Conservation (phyloP, 2,888 invertebrate genomes). For the Andrena bicolor region DNA sequence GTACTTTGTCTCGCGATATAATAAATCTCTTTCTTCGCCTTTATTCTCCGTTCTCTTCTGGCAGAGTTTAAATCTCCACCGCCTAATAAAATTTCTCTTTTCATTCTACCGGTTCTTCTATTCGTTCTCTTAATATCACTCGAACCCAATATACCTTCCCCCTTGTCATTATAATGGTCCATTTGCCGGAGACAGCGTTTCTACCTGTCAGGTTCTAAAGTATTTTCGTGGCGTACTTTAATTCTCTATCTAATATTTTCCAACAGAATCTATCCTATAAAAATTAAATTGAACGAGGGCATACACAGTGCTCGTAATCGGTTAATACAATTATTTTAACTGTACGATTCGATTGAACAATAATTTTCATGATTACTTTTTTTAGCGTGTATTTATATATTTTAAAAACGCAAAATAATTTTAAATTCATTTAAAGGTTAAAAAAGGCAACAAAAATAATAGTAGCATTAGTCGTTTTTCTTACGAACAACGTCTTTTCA, state of each 20-base stretch:
- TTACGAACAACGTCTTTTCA: no score
- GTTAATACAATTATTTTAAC: no score
- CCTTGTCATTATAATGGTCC: constrained; percentile 63
- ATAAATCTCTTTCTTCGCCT: constrained; percentile 53
- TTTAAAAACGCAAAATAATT: no score
- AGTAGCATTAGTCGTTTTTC: no score
- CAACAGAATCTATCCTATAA: not conserved
- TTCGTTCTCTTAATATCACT: constrained; percentile 63
- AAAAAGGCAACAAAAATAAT: no score
- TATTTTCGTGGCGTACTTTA: constrained; percentile 42
- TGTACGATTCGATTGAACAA: no score
- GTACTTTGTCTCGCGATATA: constrained; percentile 28
- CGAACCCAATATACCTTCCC: constrained; percentile 62
- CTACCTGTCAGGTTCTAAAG: constrained; percentile 34
- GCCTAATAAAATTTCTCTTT: constrained; percentile 55
- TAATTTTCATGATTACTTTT: no score
- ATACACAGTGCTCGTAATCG: not conserved
- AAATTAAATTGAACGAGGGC: not conserved
- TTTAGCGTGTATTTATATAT: no score
- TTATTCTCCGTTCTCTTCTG: constrained; percentile 13
- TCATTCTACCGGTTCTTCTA: constrained; percentile 18
- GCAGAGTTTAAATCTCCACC: constrained; percentile 24
- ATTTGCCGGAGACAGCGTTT: constrained; percentile 53
- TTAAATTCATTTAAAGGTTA: no score
- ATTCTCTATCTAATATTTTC: constrained; percentile 36